Evolutionary conservation across 2,113 vertebrate species (phyloP).

Genomic region (pig (Sus scrofa)): T2T-Sscrofa CM000818.6:104678501-104679000

Average conservation of each 20-base stretch:
- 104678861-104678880: not conserved
- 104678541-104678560: not conserved
- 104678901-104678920: conserved; percentile 21
- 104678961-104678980: not conserved
- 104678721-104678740: conserved; percentile 22
- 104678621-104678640: not conserved
- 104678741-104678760: conserved; percentile 17
- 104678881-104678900: not conserved
- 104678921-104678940: not conserved
- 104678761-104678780: not conserved
- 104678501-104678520: not conserved
- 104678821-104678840: conserved; percentile 12
- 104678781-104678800: not conserved
- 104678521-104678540: not conserved
- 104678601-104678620: not conserved
- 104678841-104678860: not conserved
- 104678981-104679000: not conserved
- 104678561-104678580: not conserved
- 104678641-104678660: not conserved
- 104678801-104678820: not conserved
- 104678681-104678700: not conserved
- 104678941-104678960: not conserved
- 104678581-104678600: not conserved
- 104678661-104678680: not conserved
- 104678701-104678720: not conserved